A percentile compares a stretch with the other conserved stretches of the same genome.
phyloP scores from a whole-genome alignment of 2,113 vertebrate genomes.

The Calcarius ornatus region DNA sequence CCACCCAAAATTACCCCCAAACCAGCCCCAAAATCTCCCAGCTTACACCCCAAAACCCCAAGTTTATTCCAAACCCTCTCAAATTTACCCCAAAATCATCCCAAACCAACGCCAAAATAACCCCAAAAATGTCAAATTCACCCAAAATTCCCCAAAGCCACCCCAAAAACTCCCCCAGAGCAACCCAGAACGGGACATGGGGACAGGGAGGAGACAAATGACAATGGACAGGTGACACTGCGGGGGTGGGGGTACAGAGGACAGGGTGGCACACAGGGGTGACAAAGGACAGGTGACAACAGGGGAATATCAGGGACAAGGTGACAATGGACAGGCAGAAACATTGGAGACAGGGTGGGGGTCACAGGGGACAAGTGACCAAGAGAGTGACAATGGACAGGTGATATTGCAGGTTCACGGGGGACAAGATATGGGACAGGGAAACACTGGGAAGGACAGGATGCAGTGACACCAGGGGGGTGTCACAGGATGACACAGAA shows the following conservation, averaged over 20 bases:
- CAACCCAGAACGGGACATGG: fast-evolving
- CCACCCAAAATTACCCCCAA: not conserved
- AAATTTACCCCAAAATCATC: not conserved
- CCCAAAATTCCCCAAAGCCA: not conserved
- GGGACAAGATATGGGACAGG: too few species aligned
- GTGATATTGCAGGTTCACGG: too few species aligned
- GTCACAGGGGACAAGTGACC: too few species aligned
- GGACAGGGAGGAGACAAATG: not conserved
- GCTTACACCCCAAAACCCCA: not conserved
- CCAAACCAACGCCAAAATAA: not conserved
- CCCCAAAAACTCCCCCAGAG: not conserved
- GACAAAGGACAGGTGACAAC: not conserved
- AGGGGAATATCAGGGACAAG: not conserved
- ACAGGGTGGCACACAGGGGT: not conserved
- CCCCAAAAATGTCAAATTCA: not conserved
- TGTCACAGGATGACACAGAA: not conserved
- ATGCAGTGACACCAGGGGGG: not conserved
- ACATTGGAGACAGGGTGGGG: not conserved
- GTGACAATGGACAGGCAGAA: not conserved
- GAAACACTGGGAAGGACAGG: not conserved
- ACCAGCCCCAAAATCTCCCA: not conserved
- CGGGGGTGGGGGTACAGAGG: too few species aligned
- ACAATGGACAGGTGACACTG: not conserved
- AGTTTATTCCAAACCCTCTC: not conserved
- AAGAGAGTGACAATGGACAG: too few species aligned